Evolutionary conservation across 1,140 invertebrate genomes (phyloP).

Genomic region (Apis cerana): DNA sequence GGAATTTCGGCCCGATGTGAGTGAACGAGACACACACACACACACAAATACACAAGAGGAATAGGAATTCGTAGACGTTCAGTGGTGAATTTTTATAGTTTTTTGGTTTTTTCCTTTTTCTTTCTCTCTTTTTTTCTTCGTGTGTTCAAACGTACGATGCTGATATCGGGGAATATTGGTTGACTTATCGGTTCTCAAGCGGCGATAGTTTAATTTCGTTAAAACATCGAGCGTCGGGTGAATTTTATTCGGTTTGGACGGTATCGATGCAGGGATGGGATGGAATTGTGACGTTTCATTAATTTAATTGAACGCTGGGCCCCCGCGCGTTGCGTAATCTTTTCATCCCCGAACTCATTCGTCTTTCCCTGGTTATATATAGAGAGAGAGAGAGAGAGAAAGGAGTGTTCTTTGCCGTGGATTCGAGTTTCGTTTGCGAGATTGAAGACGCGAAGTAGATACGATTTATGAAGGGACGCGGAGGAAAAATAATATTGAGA

Average conservation of each 20-base stretch:
- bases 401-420: not conserved
- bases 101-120: not conserved
- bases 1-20: not conserved
- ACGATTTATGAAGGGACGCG: constrained; percentile 26
- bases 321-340: not conserved
- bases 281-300: constrained; percentile 44
- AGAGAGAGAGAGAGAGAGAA: no score
- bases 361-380: constrained; percentile 25
- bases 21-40: no score
- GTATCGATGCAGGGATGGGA: not conserved
- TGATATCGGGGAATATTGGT: not conserved
- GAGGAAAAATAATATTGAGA: constrained; percentile 21
- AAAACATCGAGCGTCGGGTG: not conserved
- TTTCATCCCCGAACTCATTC: constrained; percentile 8
- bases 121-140: not conserved
- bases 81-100: no score
- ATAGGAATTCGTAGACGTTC: no score
- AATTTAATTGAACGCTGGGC: constrained; percentile 34
- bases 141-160: no score
- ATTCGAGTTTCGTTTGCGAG: not conserved
- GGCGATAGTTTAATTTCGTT: constrained; percentile 42
- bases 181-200: not conserved
- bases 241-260: constrained; percentile 1
- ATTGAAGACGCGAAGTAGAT: constrained; percentile 3
- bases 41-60: no score